phyloP scores from a whole-genome alignment of 2,113 vertebrate species.

The Muntiacus reevesi region DNA sequence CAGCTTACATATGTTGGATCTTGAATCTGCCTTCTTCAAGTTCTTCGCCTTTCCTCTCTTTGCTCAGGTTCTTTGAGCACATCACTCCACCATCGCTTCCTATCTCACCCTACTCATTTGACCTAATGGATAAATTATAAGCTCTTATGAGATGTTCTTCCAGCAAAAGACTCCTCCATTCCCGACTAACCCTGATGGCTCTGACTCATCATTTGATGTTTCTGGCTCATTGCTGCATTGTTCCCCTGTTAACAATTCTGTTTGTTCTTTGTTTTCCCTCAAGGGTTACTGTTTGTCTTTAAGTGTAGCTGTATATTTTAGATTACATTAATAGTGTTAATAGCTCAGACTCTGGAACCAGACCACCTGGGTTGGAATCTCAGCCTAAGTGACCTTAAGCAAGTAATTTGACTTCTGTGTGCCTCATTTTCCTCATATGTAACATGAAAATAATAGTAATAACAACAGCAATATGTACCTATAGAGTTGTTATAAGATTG shows the following conservation, averaged over 20 bases:
- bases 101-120: neutral
- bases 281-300: neutral
- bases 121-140: neutral
- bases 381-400: neutral
- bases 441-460: neutral
- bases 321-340: neutral
- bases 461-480: neutral
- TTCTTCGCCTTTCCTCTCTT: neutral
- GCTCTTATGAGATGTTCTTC: neutral
- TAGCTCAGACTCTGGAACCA: neutral
- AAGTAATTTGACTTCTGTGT: neutral
- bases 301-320: neutral
- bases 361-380: neutral
- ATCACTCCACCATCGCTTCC: neutral
- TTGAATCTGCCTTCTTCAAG: neutral
- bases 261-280: neutral
- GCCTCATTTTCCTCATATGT: neutral
- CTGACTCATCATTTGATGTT: neutral
- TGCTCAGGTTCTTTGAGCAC: neutral
- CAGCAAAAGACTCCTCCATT: neutral
- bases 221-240: neutral
- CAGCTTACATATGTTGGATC: neutral
- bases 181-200: neutral
- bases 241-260: neutral
- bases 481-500: neutral